A percentile compares a stretch with the other conserved stretches of the same genome.
phyloP scores from a whole-genome alignment of 1,140 invertebrate species.

The Drosophila persimilis region DNA sequence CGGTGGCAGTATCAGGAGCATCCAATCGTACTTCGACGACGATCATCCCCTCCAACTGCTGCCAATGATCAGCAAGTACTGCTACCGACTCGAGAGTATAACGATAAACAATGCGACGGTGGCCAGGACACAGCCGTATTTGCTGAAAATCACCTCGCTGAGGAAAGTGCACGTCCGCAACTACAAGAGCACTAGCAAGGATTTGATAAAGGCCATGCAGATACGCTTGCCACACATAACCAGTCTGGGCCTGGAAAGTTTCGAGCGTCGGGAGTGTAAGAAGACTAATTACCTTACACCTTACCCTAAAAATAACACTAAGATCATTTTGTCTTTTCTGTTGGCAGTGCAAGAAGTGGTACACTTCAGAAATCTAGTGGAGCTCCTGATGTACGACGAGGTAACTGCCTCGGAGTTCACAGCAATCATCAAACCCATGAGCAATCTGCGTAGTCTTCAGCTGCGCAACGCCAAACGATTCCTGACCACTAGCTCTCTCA shows the following conservation, averaged over 20 bases:
- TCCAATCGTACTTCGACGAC: slow-evolving; percentile 60
- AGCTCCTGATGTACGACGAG: slow-evolving; percentile 60
- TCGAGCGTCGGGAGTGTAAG: slow-evolving; percentile 63
- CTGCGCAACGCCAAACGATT: slow-evolving; percentile 60
- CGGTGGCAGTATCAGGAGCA: slow-evolving; percentile 42
- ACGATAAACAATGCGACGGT: slow-evolving; percentile 60
- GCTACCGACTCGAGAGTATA: slow-evolving; percentile 49
- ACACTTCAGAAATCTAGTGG: slow-evolving; percentile 51
- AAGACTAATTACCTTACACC: too few relatives aligned
- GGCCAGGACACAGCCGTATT: slow-evolving; percentile 39
- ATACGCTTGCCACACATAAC: slow-evolving; percentile 50
- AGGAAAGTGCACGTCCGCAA: slow-evolving; percentile 57
- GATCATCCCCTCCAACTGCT: slow-evolving; percentile 63
- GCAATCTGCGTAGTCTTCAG: slow-evolving; percentile 47
- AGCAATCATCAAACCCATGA: slow-evolving; percentile 47
- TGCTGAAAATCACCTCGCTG: slow-evolving; percentile 43
- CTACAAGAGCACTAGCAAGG: slow-evolving; percentile 66
- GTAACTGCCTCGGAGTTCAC: slow-evolving; percentile 58
- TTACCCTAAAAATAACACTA: too few relatives aligned
- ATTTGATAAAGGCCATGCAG: slow-evolving; percentile 49
- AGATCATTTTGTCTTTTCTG: not conserved
- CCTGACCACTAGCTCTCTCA: slow-evolving; percentile 55
- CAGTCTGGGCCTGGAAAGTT: slow-evolving; percentile 53
- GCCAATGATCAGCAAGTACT: slow-evolving; percentile 56
- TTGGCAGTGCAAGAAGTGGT: slow-evolving; percentile 61